Conservation (phyloP, 2,888 invertebrate species). For the Falcaria lacertinaria region DNA sequence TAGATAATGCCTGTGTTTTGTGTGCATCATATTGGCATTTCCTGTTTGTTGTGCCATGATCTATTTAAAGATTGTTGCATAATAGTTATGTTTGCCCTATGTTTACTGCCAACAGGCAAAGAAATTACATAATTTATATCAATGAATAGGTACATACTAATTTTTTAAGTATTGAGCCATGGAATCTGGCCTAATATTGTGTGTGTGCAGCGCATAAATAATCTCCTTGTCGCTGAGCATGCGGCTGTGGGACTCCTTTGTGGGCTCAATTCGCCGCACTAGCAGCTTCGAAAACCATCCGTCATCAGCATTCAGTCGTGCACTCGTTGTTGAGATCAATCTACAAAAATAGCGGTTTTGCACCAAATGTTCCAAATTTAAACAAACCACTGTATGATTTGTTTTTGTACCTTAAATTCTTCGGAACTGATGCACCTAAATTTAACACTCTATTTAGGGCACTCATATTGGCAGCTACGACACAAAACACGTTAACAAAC, state of each 20-base stretch:
- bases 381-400: slow-evolving; percentile 23
- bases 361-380: slow-evolving; percentile 37
- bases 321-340: slow-evolving; percentile 60
- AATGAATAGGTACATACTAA: slow-evolving; percentile 86
- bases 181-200: slow-evolving; percentile 94
- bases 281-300: slow-evolving; percentile 94
- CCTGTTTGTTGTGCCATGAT: slow-evolving; percentile 14
- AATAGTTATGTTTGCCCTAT: slow-evolving; percentile 34
- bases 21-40: no score
- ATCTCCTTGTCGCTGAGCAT: slow-evolving; percentile 98
- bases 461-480: slow-evolving; percentile 48
- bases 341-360: slow-evolving; percentile 51
- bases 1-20: background rate
- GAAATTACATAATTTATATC: slow-evolving; percentile 25
- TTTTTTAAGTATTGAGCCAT: slow-evolving; percentile 92
- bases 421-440: slow-evolving; percentile 52
- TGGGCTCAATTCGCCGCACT: slow-evolving; percentile 94
- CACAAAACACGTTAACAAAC: slow-evolving; percentile 20
- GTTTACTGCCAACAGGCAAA: slow-evolving; percentile 20
- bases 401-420: slow-evolving; percentile 55
- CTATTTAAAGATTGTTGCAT: slow-evolving; percentile 69
- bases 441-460: slow-evolving; percentile 56
- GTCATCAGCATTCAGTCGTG: slow-evolving; percentile 75
- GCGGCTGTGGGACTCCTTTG: slow-evolving; percentile 97
- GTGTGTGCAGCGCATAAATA: slow-evolving; percentile 96